Percentiles rank a stretch among this genome's conserved stretches.
Evolutionary conservation across 2,113 vertebrate genomes (phyloP).

Genomic region (Amphiprion percula): DNA sequence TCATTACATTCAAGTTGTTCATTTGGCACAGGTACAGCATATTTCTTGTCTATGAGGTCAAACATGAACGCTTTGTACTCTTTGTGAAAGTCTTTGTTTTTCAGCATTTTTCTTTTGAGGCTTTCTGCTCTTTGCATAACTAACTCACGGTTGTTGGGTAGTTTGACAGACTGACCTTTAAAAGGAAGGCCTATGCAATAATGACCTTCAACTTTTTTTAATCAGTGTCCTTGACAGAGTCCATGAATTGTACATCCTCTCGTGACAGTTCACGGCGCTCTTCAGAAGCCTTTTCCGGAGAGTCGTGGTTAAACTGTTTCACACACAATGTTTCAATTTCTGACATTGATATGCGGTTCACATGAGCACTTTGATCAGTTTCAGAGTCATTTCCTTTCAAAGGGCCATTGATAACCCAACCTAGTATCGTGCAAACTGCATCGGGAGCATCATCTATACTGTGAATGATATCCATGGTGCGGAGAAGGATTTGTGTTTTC

Average conservation of each 20-base stretch:
- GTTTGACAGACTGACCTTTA: neutral
- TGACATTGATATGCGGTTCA: neutral
- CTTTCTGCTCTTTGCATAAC: neutral
- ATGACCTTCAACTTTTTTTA: conserved; percentile 15
- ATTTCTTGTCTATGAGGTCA: conserved; percentile 1
- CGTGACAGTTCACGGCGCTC: conserved; percentile 16
- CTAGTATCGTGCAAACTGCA: too few species aligned
- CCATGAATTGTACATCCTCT: conserved; percentile 20
- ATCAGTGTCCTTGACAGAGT: neutral
- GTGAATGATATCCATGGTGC: too few species aligned
- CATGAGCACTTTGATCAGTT: too few species aligned
- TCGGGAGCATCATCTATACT: too few species aligned
- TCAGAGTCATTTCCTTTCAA: too few species aligned
- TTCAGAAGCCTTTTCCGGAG: neutral
- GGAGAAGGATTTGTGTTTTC: too few species aligned
- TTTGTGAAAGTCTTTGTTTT: conserved; percentile 5
- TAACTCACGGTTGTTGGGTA: conserved; percentile 30
- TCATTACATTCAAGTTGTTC: neutral
- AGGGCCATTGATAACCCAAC: too few species aligned
- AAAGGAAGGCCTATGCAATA: conserved; percentile 33
- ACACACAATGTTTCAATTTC: conserved; percentile 5
- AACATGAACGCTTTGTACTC: conserved; percentile 24
- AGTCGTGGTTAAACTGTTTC: conserved; percentile 16
- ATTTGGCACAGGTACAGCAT: neutral
- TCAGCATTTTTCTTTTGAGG: neutral